Conservation (phyloP, 2,113 vertebrate species). For the Taurulus bubalis region DNA sequence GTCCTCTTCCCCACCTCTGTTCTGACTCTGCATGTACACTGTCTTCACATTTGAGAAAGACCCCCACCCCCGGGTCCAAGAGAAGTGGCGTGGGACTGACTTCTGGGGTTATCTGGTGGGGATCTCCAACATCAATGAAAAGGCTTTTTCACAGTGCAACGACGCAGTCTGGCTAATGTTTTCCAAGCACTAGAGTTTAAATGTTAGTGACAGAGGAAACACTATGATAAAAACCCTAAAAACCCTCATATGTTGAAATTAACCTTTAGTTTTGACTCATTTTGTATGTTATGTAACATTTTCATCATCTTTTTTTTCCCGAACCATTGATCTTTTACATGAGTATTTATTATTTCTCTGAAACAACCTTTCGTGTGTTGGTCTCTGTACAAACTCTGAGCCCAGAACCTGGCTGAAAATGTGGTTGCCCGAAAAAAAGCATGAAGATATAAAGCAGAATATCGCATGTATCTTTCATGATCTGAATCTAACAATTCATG, state of each 20-base stretch:
- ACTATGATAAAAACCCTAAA: slow-evolving; percentile 37
- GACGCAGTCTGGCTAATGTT: slow-evolving; percentile 59
- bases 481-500: background rate
- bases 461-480: background rate
- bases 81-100: slow-evolving; percentile 52
- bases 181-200: slow-evolving; percentile 64
- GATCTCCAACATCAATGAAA: slow-evolving; percentile 64
- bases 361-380: background rate
- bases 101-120: slow-evolving; percentile 47
- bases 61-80: slow-evolving; percentile 62
- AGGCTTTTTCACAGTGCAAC: slow-evolving; percentile 39
- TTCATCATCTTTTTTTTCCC: slow-evolving; percentile 7
- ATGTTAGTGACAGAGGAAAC: slow-evolving; percentile 60
- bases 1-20: slow-evolving; percentile 34
- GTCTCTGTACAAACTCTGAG: background rate
- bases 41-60: slow-evolving; percentile 59
- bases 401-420: background rate
- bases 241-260: slow-evolving; percentile 5
- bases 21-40: slow-evolving; percentile 17
- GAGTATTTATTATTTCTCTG: background rate
- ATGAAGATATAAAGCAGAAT: background rate
- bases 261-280: slow-evolving; percentile 41
- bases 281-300: slow-evolving; percentile 5
- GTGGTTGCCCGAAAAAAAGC: background rate
- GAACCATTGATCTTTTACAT: slow-evolving; percentile 2